These are phyloP conservation scores for Lingula anatina DNA, from an alignment of 2,888 invertebrate genomes.

Conservation along the genomic window DNA sequence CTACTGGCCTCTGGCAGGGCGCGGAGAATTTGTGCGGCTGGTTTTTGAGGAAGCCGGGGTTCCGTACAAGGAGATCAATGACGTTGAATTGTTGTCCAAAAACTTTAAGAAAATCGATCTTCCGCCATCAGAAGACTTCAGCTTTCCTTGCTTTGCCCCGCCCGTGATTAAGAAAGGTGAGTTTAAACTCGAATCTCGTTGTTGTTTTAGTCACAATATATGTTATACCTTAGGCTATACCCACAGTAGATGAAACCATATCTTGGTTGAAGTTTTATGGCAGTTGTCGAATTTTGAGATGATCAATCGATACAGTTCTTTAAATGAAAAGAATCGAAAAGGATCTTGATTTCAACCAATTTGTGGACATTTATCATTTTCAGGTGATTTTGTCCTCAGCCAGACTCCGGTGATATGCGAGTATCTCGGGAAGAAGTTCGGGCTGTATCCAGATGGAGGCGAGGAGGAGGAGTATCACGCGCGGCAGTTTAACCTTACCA, in stretches of 20 bases:
- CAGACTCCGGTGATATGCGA: slow-evolving; percentile 29
- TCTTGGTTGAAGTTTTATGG: too few relatives aligned
- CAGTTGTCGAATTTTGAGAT: too few relatives aligned
- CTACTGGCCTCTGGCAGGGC: slow-evolving; percentile 20
- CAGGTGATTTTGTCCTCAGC: slow-evolving; percentile 24
- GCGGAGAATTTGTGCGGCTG: slow-evolving; percentile 27
- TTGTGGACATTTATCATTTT: too few relatives aligned
- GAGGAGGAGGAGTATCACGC: slow-evolving; percentile 27
- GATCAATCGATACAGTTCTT: too few relatives aligned
- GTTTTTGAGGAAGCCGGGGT: slow-evolving; percentile 31
- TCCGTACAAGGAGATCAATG: slow-evolving; percentile 18
- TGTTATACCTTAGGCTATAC: too few relatives aligned
- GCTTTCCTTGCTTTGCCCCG: slow-evolving; percentile 24
- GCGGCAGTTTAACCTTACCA: slow-evolving; percentile 25
- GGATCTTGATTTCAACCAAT: too few relatives aligned
- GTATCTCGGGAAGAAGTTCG: slow-evolving; percentile 30
- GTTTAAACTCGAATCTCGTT: neutral
- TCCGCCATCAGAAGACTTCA: slow-evolving; percentile 1
- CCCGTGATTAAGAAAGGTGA: slow-evolving; percentile 28
- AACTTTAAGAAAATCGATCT: neutral
- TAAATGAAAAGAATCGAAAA: too few relatives aligned
- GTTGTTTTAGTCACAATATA: too few relatives aligned
- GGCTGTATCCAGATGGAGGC: slow-evolving; percentile 21
- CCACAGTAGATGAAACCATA: too few relatives aligned
- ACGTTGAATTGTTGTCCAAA: neutral